phyloP scores from a whole-genome alignment of 1,140 invertebrate species.

The Drosophila saltans region DNA sequence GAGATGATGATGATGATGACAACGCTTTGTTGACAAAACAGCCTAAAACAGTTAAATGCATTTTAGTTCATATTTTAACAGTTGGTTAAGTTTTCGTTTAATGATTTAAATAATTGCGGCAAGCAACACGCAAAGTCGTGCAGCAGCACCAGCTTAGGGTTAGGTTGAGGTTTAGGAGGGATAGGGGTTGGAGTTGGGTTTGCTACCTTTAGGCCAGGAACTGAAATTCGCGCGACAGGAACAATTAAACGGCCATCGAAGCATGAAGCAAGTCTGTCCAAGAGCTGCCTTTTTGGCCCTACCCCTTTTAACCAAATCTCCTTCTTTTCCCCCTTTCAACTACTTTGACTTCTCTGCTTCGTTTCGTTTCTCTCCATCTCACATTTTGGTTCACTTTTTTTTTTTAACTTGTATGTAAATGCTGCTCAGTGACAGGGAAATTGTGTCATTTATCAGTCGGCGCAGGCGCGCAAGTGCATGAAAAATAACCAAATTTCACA shows the following conservation, averaged over 20 bases:
- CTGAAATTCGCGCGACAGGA: conserved; percentile 74
- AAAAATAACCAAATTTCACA: conserved; percentile 46
- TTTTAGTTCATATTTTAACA: conserved; percentile 81
- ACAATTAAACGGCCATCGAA: conserved; percentile 75
- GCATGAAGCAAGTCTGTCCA: conserved; percentile 37
- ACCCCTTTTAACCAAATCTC: neutral
- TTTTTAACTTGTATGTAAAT: conserved; percentile 51
- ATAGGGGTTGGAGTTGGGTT: conserved; percentile 25
- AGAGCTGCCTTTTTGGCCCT: too few relatives aligned
- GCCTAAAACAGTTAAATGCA: conserved; percentile 79
- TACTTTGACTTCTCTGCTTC: neutral
- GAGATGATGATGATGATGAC: conserved; percentile 61
- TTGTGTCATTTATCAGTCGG: conserved; percentile 74
- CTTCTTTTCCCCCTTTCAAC: neutral
- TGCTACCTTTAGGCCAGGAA: conserved; percentile 46
- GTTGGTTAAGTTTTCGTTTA: conserved; percentile 80
- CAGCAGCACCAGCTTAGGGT: too few relatives aligned
- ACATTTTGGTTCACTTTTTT: neutral
- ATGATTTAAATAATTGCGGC: conserved; percentile 77
- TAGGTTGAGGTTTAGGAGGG: too few relatives aligned
- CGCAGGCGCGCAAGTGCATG: conserved; percentile 61
- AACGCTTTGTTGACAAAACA: conserved; percentile 77
- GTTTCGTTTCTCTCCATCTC: neutral
- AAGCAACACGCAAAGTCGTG: conserved; percentile 37
- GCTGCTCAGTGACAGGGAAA: conserved; percentile 47